Evolutionary conservation across 2,797 vertebrate genomes (phyloP), one percentile per base, ranked within the genome.

Genomic region (Micromesistius poutassou): DNA sequence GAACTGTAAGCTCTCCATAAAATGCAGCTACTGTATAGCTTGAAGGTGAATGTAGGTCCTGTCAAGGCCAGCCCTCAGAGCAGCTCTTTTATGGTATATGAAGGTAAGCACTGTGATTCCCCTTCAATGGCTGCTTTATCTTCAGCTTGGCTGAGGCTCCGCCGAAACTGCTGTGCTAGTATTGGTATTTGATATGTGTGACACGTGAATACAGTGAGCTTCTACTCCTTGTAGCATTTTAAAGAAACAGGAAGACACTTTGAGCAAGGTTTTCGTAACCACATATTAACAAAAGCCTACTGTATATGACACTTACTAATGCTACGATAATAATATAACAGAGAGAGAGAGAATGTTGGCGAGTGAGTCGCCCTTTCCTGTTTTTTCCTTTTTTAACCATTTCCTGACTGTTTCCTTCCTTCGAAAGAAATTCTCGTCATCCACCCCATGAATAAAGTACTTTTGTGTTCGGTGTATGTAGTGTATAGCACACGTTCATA

Each of bases 101-200:
- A 91, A 92, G 90, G 88, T 89, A 78, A 88, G 87, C 88, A 88
- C 89, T 93, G 91, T 91, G 87, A 76, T 82, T 78, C 74, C 2
- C 42, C 40, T 62, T 93, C 83, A 94, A 93, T 87, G 83, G 83
- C 80, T 36, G 66, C 85, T 90, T 92, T 94, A 90, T 94, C 83
- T 78, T 76, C 82, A 76, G 83, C 46, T 86, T 84, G 84, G 85
- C 85, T 62, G 50, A 46, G 85, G 84, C 75, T 14, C 55, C 2
- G 76, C 73, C 84, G 75, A 84, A 82, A 82, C 80, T 68, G 75
- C 77, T n/a, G 1, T 76, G 76, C 78, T 76, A 71, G 76, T 78
- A 25, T 73, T 79, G 82, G 80, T 87, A 86, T 79, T 33, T 78
- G 79, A 82, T 83, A 83, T 83, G 79, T 76, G 71, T 86, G 74